Evolutionary conservation across 2,797 vertebrate species (phyloP).

Genomic region (Cyclura pinguis): DNA sequence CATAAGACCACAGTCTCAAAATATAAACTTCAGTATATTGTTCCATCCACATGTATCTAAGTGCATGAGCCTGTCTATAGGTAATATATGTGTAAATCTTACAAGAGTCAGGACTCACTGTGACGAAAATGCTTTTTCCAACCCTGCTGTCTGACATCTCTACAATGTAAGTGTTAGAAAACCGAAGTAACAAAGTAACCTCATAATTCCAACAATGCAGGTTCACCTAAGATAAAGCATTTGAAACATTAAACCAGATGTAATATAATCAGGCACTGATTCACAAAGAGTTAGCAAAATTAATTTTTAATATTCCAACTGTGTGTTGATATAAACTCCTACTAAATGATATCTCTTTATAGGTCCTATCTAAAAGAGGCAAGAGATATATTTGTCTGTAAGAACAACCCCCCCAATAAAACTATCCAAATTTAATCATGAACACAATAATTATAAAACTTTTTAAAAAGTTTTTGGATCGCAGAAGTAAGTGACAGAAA

Average conservation of each 20-base stretch:
- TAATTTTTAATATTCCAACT: slow-evolving; percentile 36
- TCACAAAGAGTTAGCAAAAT: background rate
- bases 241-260: background rate
- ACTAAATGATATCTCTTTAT: slow-evolving; percentile 23
- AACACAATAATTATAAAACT: background rate
- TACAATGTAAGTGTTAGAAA: background rate
- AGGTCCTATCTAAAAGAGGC: slow-evolving; percentile 40
- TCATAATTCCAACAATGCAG: background rate
- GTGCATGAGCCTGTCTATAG: background rate
- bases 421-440: slow-evolving; percentile 24
- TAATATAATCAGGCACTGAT: background rate
- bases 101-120: no score
- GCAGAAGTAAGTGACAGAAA: background rate
- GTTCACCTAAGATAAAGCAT: background rate
- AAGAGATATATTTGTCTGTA: slow-evolving; percentile 49
- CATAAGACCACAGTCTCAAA: background rate
- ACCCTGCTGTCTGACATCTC: background rate
- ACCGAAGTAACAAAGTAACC: background rate
- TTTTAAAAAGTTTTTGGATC: background rate
- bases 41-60: background rate
- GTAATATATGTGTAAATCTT: background rate
- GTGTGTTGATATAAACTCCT: slow-evolving; percentile 4
- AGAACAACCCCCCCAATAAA: slow-evolving; percentile 52
- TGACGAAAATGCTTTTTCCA: background rate
- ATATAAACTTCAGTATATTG: background rate